These are phyloP conservation scores for Solenopsis invicta DNA, from an alignment of 1,140 invertebrate genomes.

Conservation along the genomic window DNA sequence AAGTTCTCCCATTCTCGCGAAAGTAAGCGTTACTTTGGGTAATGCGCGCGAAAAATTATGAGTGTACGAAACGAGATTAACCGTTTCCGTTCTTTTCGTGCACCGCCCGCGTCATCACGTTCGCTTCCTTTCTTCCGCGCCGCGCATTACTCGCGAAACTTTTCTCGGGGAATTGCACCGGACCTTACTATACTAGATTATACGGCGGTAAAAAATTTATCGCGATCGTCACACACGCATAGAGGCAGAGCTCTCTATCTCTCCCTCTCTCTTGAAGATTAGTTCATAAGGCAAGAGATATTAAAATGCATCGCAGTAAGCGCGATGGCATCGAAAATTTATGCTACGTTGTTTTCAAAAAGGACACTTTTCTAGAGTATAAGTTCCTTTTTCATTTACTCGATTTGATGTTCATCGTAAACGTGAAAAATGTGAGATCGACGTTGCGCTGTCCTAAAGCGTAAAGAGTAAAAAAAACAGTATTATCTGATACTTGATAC, in stretches of 20 bases:
- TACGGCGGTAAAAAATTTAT: conserved; percentile 24
- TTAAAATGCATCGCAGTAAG: not conserved
- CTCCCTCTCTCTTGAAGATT: not conserved
- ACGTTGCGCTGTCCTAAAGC: not conserved
- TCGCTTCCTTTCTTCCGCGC: conserved; percentile 37
- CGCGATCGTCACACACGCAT: not conserved
- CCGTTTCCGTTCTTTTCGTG: conserved; percentile 51
- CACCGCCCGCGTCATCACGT: conserved; percentile 30
- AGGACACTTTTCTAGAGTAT: not conserved
- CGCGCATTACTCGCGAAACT: conserved; percentile 53
- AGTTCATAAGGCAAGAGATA: not conserved
- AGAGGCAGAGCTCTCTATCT: not conserved
- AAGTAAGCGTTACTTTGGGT: conserved; percentile 59
- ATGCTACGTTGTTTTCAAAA: not conserved
- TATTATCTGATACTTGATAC: conserved; percentile 42
- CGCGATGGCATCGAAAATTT: not conserved
- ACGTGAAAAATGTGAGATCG: conserved; percentile 9
- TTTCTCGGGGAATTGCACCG: conserved; percentile 43
- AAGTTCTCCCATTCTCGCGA: conserved; percentile 57
- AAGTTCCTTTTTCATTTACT: conserved; percentile 21
- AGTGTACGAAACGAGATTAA: conserved; percentile 65
- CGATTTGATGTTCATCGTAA: conserved; percentile 27
- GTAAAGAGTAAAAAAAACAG: conserved; percentile 21
- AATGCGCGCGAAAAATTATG: conserved; percentile 54
- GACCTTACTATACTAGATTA: conserved; percentile 15